A percentile compares a stretch with the other conserved stretches of the same genome.
Evolutionary conservation across 2,888 invertebrate genomes (phyloP).

Genomic region (Cephus runcator): DNA sequence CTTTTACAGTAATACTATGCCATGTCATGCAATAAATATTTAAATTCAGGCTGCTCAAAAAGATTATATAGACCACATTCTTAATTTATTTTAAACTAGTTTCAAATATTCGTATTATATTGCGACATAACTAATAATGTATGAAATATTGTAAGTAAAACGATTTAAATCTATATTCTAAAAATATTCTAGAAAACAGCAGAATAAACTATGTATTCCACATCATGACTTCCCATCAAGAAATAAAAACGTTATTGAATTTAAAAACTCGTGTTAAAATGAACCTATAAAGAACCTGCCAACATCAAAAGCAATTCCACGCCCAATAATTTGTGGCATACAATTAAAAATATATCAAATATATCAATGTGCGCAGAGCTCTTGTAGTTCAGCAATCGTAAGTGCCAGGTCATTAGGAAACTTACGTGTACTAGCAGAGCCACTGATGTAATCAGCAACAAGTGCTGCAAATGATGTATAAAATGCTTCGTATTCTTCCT

Average conservation of each 20-base stretch:
- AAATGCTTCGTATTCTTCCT: constrained; percentile 85
- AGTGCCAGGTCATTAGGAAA: constrained; percentile 42
- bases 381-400: not conserved
- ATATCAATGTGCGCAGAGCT: not conserved
- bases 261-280: not conserved
- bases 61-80: not conserved
- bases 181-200: not conserved
- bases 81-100: not conserved
- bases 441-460: constrained; percentile 86
- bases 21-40: not conserved
- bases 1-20: not conserved
- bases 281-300: not conserved
- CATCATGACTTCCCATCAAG: not conserved
- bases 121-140: not conserved
- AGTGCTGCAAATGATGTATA: constrained; percentile 89
- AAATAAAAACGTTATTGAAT: not conserved
- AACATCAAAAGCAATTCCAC: constrained; percentile 5
- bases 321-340: not conserved
- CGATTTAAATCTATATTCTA: not conserved
- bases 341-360: constrained; percentile 10
- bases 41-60: not conserved
- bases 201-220: not conserved
- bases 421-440: constrained; percentile 79
- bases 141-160: not conserved
- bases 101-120: not conserved